Base-by-base conservation (phyloP, 2,888 invertebrate genomes). In the Acanthacorydalis orientalis region DNA sequence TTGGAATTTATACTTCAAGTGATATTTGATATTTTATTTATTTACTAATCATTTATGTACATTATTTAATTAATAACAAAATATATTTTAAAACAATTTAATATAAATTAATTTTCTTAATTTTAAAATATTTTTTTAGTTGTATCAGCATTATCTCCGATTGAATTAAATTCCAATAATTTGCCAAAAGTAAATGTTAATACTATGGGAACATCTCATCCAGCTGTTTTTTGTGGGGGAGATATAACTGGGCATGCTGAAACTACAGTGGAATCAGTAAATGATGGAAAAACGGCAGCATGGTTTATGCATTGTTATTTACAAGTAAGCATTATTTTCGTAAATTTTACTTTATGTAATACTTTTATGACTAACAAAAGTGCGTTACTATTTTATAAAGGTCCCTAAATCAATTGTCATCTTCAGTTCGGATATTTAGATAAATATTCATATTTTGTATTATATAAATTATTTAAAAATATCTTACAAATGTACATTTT, bases 261-360 rank as follows among this genome's bases (percentile, higher is more conserved):
- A 66, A 98, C 97, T 0, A 97, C 97, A 0, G 97, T 98, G 0
- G 98, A 98, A 65, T 86, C 95, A 0, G 95, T 93, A 1, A 98
- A 98, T 61, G 98, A 98, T 66, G 98, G 98, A 33, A 98, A 98
- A 70, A 88, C 84, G 0, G 95, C 95, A 0, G 89, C 95, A 3
- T 96, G 93, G 95, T 76, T 75, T 57, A 93, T 98, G 59, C 97
- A 98, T 63, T 83, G 83, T 55, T 83, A 84, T 59, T 68, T 97
- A 53, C 91, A 96, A 75, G 87, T 86, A 50, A 51, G 58, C 44
- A 48, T 16, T 12, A 31, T 44, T 8, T 44, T 44, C 3, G 14
- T n/a, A 46, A 12, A 14, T 46, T 44, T 9, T 11, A 12, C 9
- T n/a, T 48, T 33, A 16, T 4, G 16, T n/a, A 14, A 23, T 6